Evolutionary conservation across 1,140 invertebrate species (phyloP).

Genomic region (Diplogasteroides magnus): DNA sequence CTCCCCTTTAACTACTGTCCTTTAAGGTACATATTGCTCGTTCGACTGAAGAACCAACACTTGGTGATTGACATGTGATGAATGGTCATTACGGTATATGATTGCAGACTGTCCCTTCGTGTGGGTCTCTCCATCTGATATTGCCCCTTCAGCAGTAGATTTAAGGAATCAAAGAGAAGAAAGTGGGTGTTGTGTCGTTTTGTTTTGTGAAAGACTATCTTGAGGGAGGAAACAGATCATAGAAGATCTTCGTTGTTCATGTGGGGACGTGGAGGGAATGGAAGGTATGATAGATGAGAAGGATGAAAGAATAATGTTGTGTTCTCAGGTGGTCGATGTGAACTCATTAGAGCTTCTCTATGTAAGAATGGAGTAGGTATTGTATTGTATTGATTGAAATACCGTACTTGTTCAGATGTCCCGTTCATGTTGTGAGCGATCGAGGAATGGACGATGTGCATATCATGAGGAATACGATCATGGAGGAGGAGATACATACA

Average conservation of each 20-base stretch:
- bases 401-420: too few relatives aligned
- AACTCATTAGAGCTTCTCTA: too few relatives aligned
- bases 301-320: not conserved
- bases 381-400: too few relatives aligned
- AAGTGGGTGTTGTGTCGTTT: not conserved
- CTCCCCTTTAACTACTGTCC: too few relatives aligned
- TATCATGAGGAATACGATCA: not conserved
- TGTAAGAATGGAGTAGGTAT: too few relatives aligned
- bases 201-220: not conserved
- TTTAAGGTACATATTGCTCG: not conserved
- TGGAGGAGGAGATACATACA: not conserved
- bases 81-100: not conserved
- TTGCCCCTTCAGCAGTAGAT: not conserved
- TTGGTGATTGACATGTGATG: not conserved
- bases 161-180: not conserved
- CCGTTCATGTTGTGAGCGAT: not conserved
- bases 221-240: not conserved
- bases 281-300: not conserved
- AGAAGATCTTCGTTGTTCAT: not conserved
- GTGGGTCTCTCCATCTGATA: not conserved
- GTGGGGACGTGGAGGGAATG: not conserved
- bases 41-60: not conserved
- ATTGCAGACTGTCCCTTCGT: not conserved
- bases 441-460: not conserved
- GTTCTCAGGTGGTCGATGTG: not conserved